Base-by-base conservation (phyloP, 2,888 invertebrate genomes). In the Strigamia transsilvanica region DNA sequence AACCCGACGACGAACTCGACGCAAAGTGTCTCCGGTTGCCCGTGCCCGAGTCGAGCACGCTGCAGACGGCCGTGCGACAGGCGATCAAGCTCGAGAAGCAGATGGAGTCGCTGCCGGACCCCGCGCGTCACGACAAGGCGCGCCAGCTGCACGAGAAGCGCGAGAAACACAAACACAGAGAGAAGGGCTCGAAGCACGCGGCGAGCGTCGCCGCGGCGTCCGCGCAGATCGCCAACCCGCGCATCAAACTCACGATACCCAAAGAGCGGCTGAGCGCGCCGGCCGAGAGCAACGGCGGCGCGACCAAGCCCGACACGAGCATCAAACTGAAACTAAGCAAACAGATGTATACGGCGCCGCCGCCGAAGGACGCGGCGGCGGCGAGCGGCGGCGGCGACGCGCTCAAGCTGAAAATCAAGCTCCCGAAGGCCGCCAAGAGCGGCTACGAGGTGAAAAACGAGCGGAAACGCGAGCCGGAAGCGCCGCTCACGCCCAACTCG, bases 181-280 rank as follows among this genome's bases (percentile, higher is more conserved):
- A 85, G 51, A 80, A 32, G 9, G 21, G 10, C 5, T 23, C 18
- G 51, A 42, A 80, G 23, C 15, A 42, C 38, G 23, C 38, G 18
- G 34, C 5, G 4, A 78, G 42, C 77, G 83, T 9, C 66, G 80
- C 51, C 77, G 83, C 10, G 0, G 18, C n/a, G 18, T 81, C 56
- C 12, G 82, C 66, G 23, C 38, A 38, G 10, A 38, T 6, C 9
- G 38, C 38, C 38, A 82, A 77, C 34, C 86, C 88, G 0, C 92
- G 93, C 0, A 87, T 95, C 79, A 94, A 94, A 87, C 93, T 95
- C 80, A 95, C 94, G 88, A 95, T 95, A 81, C 92, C 93, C 0
- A 94, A 93, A 86, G 94, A 94, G 84, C 89, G 93, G 80, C 88
- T 94, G 66, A 92, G 92, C 32, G 23, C n/a, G 13, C 61, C 61